Evolutionary conservation across 1,140 invertebrate species (phyloP), one percentile per base, ranked within the genome.

Genomic region (Cecropterus lyciades): DNA sequence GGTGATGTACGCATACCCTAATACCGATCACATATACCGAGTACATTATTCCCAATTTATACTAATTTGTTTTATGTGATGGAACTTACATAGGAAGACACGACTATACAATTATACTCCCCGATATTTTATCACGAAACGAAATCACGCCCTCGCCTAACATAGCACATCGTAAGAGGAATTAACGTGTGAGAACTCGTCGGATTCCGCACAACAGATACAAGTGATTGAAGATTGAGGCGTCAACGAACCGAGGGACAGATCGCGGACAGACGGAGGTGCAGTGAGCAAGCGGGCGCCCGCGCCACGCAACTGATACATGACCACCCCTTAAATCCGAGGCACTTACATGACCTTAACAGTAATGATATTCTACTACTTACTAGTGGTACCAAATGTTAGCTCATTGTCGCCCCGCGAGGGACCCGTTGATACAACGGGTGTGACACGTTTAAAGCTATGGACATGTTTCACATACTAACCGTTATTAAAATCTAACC

Each of bases 11-110:
- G 68, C 67, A 67, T 79, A 82, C 80, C 84, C 79, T 85, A 79
- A 82, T 67, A 75, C 81, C 81, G 78, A 76, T 79, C 82, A 84
- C 74, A 78, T 76, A 75, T 73, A 73, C 67, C 78, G 73, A 65
- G 77, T 76, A 79, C 72, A 73, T 79, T 80, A 84, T 51, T 75
- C 71, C 77, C 68, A 81, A 75, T 70, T 82, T 80, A 84, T 67
- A 70, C 81, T 85, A 82, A 80, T 79, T 69, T 70, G 77, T 75
- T 77, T 82, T 78, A 83, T 67, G 69, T 77, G 75, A 78, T 82
- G 82, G 82, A 86, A 87, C 86, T 89, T 89, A 90, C 87, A 85
- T 85, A 90, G 89, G 89, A 92, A 92, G 87, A 92, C 89, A 87
- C 88, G 90, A 77, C 83, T 84, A 85, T 79, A 84, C 79, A 87